Conservation (phyloP, 2,797 vertebrate species). For the Anabacerthia variegaticeps region DNA sequence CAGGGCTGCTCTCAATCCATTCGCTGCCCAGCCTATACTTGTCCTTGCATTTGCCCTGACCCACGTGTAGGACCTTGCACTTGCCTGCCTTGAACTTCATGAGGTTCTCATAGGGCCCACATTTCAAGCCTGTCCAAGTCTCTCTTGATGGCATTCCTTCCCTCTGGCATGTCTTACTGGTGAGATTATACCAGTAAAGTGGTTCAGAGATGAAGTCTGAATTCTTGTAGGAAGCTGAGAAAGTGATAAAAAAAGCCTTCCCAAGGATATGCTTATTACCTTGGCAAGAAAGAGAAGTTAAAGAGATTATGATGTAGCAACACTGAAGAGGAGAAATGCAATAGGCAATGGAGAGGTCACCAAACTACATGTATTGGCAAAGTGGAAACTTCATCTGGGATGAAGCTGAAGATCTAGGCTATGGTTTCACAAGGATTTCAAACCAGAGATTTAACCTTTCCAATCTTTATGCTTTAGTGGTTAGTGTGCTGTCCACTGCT, state of each 20-base stretch:
- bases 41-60: background rate
- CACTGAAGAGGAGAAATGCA: background rate
- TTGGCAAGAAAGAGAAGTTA: background rate
- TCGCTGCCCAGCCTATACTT: background rate
- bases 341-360: background rate
- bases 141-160: background rate
- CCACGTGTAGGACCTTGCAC: background rate
- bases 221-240: background rate
- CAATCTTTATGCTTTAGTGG: background rate
- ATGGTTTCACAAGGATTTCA: background rate
- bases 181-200: background rate
- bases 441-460: background rate
- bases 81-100: background rate
- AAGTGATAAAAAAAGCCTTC: background rate
- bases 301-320: background rate
- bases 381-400: background rate
- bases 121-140: background rate
- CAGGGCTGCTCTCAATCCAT: background rate
- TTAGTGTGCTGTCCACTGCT: background rate
- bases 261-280: background rate
- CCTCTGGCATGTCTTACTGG: background rate
- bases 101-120: background rate
- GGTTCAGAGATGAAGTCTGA: background rate
- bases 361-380: background rate
- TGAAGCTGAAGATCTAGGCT: background rate